A percentile compares a stretch with the other conserved stretches of the same genome.
Conservation (phyloP, 2,113 vertebrate species). For the Eulemur macaco region DNA sequence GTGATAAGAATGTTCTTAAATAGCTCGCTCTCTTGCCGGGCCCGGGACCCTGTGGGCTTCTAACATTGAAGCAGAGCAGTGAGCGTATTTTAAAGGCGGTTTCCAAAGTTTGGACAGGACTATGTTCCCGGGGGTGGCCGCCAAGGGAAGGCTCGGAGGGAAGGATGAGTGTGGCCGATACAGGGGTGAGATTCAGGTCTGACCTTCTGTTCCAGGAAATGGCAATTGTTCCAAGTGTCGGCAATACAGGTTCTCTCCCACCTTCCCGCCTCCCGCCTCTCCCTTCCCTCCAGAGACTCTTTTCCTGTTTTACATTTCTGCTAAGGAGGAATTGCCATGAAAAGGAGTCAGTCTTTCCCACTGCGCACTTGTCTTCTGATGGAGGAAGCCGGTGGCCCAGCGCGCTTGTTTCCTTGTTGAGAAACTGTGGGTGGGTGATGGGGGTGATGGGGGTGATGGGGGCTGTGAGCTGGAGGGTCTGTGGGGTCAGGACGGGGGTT, state of each 20-base stretch:
- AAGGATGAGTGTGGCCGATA: neutral
- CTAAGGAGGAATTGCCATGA: neutral
- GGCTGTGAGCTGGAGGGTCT: neutral
- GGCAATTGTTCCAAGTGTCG: neutral
- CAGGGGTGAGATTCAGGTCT: neutral
- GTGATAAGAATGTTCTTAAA: neutral
- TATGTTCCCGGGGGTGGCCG: neutral
- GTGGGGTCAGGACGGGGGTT: neutral
- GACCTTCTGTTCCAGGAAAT: neutral
- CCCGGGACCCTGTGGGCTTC: neutral
- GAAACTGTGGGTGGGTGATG: too few species aligned
- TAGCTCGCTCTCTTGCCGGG: neutral
- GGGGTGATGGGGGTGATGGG: too few species aligned
- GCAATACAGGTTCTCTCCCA: neutral
- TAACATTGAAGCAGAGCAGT: neutral
- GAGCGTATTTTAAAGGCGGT: neutral
- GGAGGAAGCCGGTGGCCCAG: fast-evolving
- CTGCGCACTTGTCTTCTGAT: neutral
- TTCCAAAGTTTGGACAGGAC: neutral
- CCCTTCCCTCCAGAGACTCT: neutral
- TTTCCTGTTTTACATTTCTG: neutral
- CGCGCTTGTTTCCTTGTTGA: neutral
- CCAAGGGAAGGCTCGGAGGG: neutral
- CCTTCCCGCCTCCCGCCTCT: neutral
- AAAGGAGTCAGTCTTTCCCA: neutral